Conservation (phyloP, 1,140 invertebrate genomes). For the Chrysoperla carnea region DNA sequence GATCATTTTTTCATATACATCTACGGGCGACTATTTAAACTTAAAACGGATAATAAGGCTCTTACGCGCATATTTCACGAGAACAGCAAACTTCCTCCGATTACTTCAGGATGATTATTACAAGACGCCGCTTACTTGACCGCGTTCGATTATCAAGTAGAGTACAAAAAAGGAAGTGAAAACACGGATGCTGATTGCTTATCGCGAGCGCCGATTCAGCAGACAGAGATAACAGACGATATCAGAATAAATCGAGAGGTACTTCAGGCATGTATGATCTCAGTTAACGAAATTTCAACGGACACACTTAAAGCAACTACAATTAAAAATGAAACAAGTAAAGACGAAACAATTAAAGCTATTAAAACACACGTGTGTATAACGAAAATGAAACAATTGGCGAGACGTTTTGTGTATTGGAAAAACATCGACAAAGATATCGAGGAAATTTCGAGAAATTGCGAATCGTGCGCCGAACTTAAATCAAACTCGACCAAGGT, state of each 20-base stretch:
- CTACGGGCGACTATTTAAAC: background rate
- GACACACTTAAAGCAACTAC: too few species aligned
- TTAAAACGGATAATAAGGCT: conserved; percentile 18
- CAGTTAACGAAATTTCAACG: too few species aligned
- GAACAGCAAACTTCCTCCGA: conserved; percentile 9
- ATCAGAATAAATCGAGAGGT: conserved; percentile 1
- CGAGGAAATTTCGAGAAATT: conserved; percentile 11
- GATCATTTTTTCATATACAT: conserved; percentile 10
- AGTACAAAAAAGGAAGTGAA: conserved; percentile 5
- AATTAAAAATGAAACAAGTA: too few species aligned
- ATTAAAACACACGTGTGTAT: conserved; percentile 10
- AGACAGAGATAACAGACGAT: background rate
- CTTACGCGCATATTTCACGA: conserved; percentile 12
- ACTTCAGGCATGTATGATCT: too few species aligned
- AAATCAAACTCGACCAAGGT: conserved; percentile 10
- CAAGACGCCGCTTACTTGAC: conserved; percentile 12
- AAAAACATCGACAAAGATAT: conserved; percentile 13
- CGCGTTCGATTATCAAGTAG: conserved; percentile 12
- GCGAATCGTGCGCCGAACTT: conserved; percentile 8
- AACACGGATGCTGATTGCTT: conserved; percentile 11
- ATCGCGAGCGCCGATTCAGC: conserved; percentile 6
- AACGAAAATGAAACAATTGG: conserved; percentile 16
- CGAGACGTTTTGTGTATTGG: conserved; percentile 12
- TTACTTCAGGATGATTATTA: conserved; percentile 10
- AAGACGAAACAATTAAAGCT: too few species aligned